These are phyloP conservation scores for Euproctis similis DNA, from an alignment of 2,888 invertebrate species.

Conservation along the genomic window DNA sequence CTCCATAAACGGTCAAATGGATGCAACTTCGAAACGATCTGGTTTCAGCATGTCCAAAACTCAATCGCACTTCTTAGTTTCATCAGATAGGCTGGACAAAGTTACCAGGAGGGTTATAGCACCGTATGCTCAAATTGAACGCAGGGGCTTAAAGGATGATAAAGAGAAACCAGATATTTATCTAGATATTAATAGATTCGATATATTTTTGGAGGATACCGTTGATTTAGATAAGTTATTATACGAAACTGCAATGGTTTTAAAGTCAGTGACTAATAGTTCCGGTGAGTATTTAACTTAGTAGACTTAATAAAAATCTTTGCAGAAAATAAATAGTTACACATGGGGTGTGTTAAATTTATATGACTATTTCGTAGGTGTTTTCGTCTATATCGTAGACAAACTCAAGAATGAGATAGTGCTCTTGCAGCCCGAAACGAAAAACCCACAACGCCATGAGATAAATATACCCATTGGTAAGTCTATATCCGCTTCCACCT, in stretches of 20 bases:
- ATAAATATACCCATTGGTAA: constrained; percentile 75
- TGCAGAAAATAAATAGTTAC: too few species aligned
- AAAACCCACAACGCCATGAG: constrained; percentile 64
- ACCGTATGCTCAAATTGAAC: constrained; percentile 70
- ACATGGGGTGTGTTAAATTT: too few species aligned
- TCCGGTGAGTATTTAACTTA: too few species aligned
- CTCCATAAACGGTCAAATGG: constrained; percentile 21
- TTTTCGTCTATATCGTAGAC: constrained; percentile 75
- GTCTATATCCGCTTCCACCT: too few species aligned
- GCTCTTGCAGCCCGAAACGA: constrained; percentile 63
- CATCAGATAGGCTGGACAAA: constrained; percentile 65
- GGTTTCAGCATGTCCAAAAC: constrained; percentile 29
- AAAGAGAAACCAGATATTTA: constrained; percentile 47
- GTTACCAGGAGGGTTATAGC: constrained; percentile 76
- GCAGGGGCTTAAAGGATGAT: constrained; percentile 53
- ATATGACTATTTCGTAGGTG: constrained; percentile 57
- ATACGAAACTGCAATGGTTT: constrained; percentile 74
- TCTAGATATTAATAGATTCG: constrained; percentile 60
- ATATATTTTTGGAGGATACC: constrained; percentile 71
- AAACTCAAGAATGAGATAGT: constrained; percentile 70
- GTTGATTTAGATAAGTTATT: constrained; percentile 73
- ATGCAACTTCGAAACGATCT: constrained; percentile 5
- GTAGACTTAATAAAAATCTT: too few species aligned
- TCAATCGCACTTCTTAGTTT: constrained; percentile 58
- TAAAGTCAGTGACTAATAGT: constrained; percentile 73